Base-by-base conservation (phyloP, 1,140 invertebrate species). In the Papilio glaucus region DNA sequence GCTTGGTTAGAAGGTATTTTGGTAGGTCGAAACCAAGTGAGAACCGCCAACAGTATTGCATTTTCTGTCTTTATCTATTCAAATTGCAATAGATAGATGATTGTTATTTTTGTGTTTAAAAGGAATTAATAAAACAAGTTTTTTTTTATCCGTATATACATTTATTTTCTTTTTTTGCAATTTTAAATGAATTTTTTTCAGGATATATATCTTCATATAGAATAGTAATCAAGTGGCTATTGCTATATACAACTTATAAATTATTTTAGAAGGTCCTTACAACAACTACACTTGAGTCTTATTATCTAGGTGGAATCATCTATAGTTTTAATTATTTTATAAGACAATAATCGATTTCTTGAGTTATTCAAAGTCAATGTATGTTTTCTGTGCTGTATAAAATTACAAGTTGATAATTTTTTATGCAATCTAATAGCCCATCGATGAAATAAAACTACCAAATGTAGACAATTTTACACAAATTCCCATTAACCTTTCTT, bases 221-320 rank as follows among this genome's bases (percentile, higher is more conserved):
- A 67, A 85, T 85, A 79, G 84, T 87, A 84, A 86, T 89, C 78
- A 89, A 90, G 89, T 89, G 77, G 77, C 87, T 91, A 91, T 85
- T 70, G 77, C 78, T 90, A 87, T 90, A 85, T 91, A 90, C 88
- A 90, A 90, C 83, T 90, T 90, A 89, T 61, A 88, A 73, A 81
- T 18, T 76, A 74, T 61, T n/a, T n/a, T n/a, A 86, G 78, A 85
- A 84, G 75, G 77, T 85, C 80, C 85, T 90, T 87, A 87, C 41
- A 68, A 77, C 77, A 75, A 85, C 84, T 91, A 89, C 82, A 86
- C 83, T 86, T 85, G 83, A 86, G 85, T 85, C 89, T 91, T 91
- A 91, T 72, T 65, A 82, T 24, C 88, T 91, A 91, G 76, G 84
- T 91, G 89, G 89, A 91, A 91, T 89, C 72, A 85, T 85, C 68